phyloP scores from a whole-genome alignment of 2,888 invertebrate genomes.

The Ptychoptera albimana region DNA sequence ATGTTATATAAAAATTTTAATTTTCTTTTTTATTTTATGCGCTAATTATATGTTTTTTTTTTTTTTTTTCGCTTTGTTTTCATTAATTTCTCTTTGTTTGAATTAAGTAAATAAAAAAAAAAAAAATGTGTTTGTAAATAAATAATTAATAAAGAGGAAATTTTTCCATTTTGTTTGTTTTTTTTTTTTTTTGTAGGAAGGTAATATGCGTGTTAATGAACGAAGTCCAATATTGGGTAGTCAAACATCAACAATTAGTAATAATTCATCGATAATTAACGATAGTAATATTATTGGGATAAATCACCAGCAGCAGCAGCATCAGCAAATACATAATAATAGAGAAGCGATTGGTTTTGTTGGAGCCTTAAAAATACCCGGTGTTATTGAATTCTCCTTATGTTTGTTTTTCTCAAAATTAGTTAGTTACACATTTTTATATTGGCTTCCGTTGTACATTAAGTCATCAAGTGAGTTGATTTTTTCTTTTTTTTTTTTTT shows the following conservation, averaged over 20 bases:
- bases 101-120: background rate
- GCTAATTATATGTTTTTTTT: too few relatives aligned
- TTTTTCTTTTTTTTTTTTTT: background rate
- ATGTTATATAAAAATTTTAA: too few relatives aligned
- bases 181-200: constrained; percentile 19
- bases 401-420: constrained; percentile 92
- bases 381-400: constrained; percentile 83
- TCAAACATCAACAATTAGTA: constrained; percentile 6
- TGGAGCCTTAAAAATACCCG: constrained; percentile 72
- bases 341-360: constrained; percentile 51
- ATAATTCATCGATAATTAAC: constrained; percentile 4
- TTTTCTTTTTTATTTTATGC: too few relatives aligned
- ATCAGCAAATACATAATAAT: background rate
- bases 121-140: background rate
- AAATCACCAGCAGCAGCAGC: too few relatives aligned
- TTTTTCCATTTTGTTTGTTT: too few relatives aligned
- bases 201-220: constrained; percentile 25
- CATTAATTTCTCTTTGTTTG: background rate
- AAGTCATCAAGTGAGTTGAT: constrained; percentile 58
- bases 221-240: constrained; percentile 25
- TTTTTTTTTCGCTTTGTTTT: background rate
- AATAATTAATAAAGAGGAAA: too few relatives aligned
- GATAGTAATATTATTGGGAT: background rate
- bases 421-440: constrained; percentile 92
- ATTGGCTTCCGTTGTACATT: constrained; percentile 89